Conservation (phyloP, 2,113 vertebrate genomes). For the Pavo muticus region DNA sequence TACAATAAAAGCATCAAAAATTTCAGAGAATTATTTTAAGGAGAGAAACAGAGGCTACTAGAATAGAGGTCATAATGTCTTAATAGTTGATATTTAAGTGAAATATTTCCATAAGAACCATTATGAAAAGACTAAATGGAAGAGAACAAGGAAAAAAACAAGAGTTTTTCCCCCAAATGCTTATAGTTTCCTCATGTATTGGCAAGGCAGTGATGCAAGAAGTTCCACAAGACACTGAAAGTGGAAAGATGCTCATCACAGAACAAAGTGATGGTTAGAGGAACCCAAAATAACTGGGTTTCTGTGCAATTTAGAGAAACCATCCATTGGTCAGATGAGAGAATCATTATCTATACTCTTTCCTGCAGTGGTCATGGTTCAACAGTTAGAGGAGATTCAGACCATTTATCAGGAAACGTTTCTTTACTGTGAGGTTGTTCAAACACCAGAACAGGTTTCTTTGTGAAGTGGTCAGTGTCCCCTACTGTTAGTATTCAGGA, state of each 20-base stretch:
- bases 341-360: neutral
- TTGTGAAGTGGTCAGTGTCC: neutral
- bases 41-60: neutral
- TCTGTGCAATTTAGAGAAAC: neutral
- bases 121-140: neutral
- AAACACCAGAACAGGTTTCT: neutral
- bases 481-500: neutral
- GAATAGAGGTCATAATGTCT: neutral
- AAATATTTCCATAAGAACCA: neutral
- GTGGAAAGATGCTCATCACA: neutral
- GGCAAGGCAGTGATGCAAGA: neutral
- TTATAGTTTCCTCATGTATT: neutral
- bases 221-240: neutral
- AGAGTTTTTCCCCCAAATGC: neutral
- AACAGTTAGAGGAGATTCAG: neutral
- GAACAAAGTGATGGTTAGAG: neutral
- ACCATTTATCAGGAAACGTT: neutral
- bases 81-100: neutral
- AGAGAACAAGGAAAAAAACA: neutral
- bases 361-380: fast-evolving
- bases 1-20: neutral
- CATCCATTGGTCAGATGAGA: neutral
- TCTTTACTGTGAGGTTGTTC: neutral
- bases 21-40: neutral
- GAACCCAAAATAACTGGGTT: neutral